Evolutionary conservation across 2,113 vertebrate species (phyloP), one percentile per base, ranked within the genome.

Genomic region (Agapornis roseicollis): DNA sequence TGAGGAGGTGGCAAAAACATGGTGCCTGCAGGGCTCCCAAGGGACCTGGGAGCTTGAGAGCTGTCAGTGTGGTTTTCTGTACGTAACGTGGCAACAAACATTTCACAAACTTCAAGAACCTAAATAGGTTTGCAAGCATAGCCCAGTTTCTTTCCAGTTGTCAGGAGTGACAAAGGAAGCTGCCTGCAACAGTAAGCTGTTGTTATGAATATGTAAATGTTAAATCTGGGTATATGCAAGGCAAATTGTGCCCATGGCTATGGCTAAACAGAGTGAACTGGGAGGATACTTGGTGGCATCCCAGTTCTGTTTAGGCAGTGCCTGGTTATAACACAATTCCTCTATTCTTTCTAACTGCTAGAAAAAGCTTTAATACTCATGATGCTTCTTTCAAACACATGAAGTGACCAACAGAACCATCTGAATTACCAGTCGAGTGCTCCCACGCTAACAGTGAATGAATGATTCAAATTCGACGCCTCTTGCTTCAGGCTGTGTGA

Each of bases 401-500:
- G 50, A 64, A 85, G 7, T 25, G 39, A 83, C 35, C 53, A 85
- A 66, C 68, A 42, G 47, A 5, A 80, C 63, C 33, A 68, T 13
- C 55, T n/a, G 55, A 71, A 60, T 17, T 6, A 63, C 33, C 53
- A 77, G 64, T 23, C 1, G 2, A 58, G 42, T 76, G n/a, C 58
- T 85, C n/a, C 71, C 53, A 85, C 8, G 1, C 35, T 88, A 88
- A 77, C 46, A 83, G 47, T 20, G 44, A 50, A 29, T 4, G 8
- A 88, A 37, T 0, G 2, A 63, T 31, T 78, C 60, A 66, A 66
- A 78, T 1, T 15, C 33, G 50, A 78, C 0, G 1, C 13, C 35
- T 76, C 73, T 60, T 31, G 56, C 88, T 88, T 47, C 68, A 44
- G 92, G 95, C 60, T 78, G 60, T 58, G 79, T 91, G 93, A 96